phyloP scores from a whole-genome alignment of 2,888 invertebrate genomes.

The Drosophila mulleri region DNA sequence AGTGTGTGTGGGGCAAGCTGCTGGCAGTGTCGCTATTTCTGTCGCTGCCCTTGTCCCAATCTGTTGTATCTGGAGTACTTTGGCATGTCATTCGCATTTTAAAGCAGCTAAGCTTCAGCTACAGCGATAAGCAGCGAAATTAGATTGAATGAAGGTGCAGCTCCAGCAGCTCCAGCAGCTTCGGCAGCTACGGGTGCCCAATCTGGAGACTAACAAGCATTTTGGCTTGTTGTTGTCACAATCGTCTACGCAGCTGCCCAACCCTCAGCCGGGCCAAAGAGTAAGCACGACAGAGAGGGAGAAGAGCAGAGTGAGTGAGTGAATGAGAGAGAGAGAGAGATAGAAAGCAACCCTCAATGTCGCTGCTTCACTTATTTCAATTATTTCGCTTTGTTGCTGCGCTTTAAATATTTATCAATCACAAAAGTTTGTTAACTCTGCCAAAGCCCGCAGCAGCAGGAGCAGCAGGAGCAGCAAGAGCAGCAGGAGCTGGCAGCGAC shows the following conservation, averaged over 20 bases:
- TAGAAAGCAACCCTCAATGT: slow-evolving; percentile 60
- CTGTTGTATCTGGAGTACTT: slow-evolving; percentile 78
- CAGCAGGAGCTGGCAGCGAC: slow-evolving; percentile 14
- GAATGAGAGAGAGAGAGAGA: slow-evolving; percentile 15
- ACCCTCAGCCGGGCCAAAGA: neutral
- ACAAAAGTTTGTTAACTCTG: slow-evolving; percentile 84
- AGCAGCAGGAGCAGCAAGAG: no score
- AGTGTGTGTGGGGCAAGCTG: slow-evolving; percentile 1
- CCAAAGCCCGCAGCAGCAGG: slow-evolving; percentile 31
- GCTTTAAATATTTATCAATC: slow-evolving; percentile 86
- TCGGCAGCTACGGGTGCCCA: slow-evolving; percentile 30
- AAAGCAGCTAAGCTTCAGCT: slow-evolving; percentile 79
- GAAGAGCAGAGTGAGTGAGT: slow-evolving; percentile 7
- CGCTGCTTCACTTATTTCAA: slow-evolving; percentile 85
- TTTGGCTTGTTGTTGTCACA: slow-evolving; percentile 69
- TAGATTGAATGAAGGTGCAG: slow-evolving; percentile 77
- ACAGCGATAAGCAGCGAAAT: slow-evolving; percentile 80
- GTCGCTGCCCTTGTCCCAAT: slow-evolving; percentile 62
- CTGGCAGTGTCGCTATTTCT: slow-evolving; percentile 37
- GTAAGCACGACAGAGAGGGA: neutral
- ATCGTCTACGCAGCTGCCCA: slow-evolving; percentile 42
- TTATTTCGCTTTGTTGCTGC: slow-evolving; percentile 85
- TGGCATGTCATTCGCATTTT: slow-evolving; percentile 83
- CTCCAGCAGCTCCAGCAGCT: neutral
- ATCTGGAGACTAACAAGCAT: slow-evolving; percentile 61